Conservation (phyloP, 2,888 invertebrate genomes). For the Xestia c-nigrum region DNA sequence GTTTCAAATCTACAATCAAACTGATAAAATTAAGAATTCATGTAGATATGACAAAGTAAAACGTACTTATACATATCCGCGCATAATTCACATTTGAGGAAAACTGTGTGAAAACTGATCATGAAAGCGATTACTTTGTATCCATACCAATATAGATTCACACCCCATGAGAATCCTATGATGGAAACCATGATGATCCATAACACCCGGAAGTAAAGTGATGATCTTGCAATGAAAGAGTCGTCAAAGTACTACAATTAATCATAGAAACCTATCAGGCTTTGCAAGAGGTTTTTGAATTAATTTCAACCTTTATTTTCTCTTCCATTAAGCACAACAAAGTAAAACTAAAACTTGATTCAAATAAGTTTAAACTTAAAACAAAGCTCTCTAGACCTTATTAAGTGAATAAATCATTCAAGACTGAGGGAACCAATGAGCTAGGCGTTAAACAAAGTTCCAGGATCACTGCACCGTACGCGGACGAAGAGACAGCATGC, state of each 20-base stretch:
- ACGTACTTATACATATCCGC: neutral
- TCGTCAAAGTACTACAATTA: neutral
- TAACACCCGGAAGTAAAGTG: neutral
- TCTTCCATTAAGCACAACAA: neutral
- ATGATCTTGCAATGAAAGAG: too few relatives aligned
- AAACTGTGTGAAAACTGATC: conserved; percentile 21
- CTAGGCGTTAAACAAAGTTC: conserved; percentile 28
- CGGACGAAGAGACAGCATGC: conserved; percentile 54
- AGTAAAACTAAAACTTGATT: neutral
- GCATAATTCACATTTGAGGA: neutral
- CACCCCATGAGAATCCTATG: neutral
- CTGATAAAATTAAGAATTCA: neutral
- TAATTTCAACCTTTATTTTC: neutral
- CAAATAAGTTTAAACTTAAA: conserved; percentile 24
- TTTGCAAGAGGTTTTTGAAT: neutral
- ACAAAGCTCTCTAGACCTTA: conserved; percentile 14
- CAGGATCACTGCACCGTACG: conserved; percentile 47
- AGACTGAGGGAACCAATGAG: conserved; percentile 40
- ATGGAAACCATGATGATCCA: neutral
- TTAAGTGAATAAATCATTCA: conserved; percentile 49
- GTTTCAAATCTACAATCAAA: neutral
- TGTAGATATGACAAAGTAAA: neutral
- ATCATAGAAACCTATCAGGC: neutral
- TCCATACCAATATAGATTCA: neutral
- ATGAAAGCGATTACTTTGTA: conserved; percentile 23